These are phyloP conservation scores for Eupeodes corollae DNA, from an alignment of 1,140 invertebrate species.

Conservation along the genomic window DNA sequence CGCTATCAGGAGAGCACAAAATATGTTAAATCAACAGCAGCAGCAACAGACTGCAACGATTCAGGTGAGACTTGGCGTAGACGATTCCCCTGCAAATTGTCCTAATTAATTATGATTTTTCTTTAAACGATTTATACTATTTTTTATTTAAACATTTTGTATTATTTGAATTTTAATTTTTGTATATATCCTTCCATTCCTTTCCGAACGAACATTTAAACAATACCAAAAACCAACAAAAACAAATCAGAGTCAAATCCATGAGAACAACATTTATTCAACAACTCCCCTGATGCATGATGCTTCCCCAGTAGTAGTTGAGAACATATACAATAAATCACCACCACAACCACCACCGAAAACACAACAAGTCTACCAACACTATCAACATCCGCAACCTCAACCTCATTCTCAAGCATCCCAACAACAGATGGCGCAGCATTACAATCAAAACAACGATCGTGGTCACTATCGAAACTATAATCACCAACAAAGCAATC, in stretches of 20 bases:
- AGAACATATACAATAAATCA: no score
- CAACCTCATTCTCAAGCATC: conserved; percentile 9
- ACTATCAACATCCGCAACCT: conserved; percentile 12
- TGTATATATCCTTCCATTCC: not conserved
- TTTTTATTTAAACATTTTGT: no score
- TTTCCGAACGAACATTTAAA: no score
- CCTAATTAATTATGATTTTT: no score
- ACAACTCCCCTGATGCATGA: no score
- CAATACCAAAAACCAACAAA: not conserved
- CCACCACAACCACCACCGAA: not conserved
- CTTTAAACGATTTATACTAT: no score
- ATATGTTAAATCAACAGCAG: conserved; percentile 17
- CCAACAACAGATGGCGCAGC: not conserved
- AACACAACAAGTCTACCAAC: conserved; percentile 1
- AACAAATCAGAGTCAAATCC: conserved; percentile 3
- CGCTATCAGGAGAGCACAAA: conserved; percentile 44
- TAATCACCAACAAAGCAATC: conserved; percentile 5
- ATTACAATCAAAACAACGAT: conserved; percentile 4
- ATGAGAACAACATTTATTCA: not conserved
- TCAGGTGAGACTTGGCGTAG: conserved; percentile 22
- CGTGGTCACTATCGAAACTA: no score
- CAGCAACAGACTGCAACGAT: conserved; percentile 12
- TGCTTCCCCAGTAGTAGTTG: no score
- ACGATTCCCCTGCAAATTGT: no score
- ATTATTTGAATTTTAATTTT: not conserved